Percentiles rank a stretch among this genome's conserved stretches.
These are phyloP conservation scores for Pandemis cinnamomeana DNA, from an alignment of 2,888 invertebrate genomes.

Conservation along the genomic window DNA sequence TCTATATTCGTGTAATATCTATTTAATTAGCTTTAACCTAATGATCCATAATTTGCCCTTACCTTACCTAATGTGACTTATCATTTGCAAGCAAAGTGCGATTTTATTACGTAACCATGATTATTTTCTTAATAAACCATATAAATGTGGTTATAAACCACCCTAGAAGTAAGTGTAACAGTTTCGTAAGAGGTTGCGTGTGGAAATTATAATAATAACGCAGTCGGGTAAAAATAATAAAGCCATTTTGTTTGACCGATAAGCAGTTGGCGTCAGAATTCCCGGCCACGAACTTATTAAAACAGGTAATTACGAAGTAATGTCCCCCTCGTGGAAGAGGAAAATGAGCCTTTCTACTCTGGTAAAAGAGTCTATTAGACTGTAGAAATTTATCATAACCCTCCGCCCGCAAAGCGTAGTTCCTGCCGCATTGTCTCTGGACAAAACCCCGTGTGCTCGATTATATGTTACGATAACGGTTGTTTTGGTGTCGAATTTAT, in stretches of 20 bases:
- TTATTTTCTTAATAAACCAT: not conserved
- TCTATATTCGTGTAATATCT: conserved; percentile 42
- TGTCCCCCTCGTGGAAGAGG: conserved; percentile 26
- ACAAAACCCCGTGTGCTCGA: conserved; percentile 62
- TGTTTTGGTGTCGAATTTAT: conserved; percentile 52
- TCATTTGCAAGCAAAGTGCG: not conserved
- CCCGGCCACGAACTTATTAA: conserved; percentile 30
- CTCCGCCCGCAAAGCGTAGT: conserved; percentile 63
- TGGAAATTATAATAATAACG: conserved; percentile 2
- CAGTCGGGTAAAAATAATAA: conserved; percentile 3
- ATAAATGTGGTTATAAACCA: not conserved
- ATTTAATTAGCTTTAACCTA: conserved; percentile 18
- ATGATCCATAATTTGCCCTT: conserved; percentile 20
- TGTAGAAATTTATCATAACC: conserved; percentile 41
- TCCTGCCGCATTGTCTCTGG: conserved; percentile 77
- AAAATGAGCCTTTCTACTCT: conserved; percentile 49
- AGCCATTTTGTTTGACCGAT: conserved; percentile 27
- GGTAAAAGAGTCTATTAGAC: conserved; percentile 43
- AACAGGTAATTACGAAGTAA: conserved; percentile 34
- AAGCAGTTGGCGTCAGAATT: conserved; percentile 22
- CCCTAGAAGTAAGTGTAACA: conserved; percentile 2
- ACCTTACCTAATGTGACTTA: not conserved
- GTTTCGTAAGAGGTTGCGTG: conserved; percentile 5
- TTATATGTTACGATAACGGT: conserved; percentile 61
- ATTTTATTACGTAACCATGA: not conserved